These are phyloP conservation scores for Nemotelus nigrinus DNA, from an alignment of 2,888 invertebrate species.

Conservation along the genomic window DNA sequence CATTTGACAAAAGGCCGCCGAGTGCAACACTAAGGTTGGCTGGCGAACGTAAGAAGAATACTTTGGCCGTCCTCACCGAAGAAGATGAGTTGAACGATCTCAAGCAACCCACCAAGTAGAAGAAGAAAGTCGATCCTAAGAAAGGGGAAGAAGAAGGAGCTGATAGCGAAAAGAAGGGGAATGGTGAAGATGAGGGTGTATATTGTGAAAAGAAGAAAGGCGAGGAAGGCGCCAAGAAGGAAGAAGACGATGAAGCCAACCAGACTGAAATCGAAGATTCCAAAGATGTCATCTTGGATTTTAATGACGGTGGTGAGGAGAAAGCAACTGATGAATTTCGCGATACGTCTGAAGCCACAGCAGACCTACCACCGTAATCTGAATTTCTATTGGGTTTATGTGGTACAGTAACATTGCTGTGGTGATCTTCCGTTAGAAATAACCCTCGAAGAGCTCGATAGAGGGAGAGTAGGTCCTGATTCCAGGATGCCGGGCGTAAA, in stretches of 20 bases:
- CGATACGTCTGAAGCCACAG: slow-evolving; percentile 66
- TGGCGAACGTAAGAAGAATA: slow-evolving; percentile 63
- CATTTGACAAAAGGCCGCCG: slow-evolving; percentile 74
- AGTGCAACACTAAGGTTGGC: slow-evolving; percentile 64
- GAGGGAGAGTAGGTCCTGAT: too few relatives aligned
- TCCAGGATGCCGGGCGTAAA: too few relatives aligned
- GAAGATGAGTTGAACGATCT: slow-evolving; percentile 56
- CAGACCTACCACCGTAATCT: slow-evolving; percentile 55
- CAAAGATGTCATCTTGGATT: slow-evolving; percentile 68
- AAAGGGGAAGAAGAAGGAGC: slow-evolving; percentile 56
- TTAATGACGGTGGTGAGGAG: slow-evolving; percentile 65
- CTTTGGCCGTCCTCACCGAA: slow-evolving; percentile 66
- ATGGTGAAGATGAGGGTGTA: slow-evolving; percentile 58
- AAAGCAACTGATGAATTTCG: slow-evolving; percentile 59
- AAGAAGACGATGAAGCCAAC: slow-evolving; percentile 63
- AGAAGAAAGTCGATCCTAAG: slow-evolving; percentile 56
- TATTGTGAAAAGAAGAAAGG: slow-evolving; percentile 59
- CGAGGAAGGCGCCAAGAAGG: slow-evolving; percentile 57
- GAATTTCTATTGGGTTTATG: too few relatives aligned
- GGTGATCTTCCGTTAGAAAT: too few relatives aligned
- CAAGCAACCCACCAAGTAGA: slow-evolving; percentile 64
- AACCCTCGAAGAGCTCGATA: too few relatives aligned
- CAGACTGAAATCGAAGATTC: slow-evolving; percentile 66
- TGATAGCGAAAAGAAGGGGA: slow-evolving; percentile 58
- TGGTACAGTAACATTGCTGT: too few relatives aligned